phyloP scores from a whole-genome alignment of 2,888 invertebrate genomes.

The Nemoura dubitans region DNA sequence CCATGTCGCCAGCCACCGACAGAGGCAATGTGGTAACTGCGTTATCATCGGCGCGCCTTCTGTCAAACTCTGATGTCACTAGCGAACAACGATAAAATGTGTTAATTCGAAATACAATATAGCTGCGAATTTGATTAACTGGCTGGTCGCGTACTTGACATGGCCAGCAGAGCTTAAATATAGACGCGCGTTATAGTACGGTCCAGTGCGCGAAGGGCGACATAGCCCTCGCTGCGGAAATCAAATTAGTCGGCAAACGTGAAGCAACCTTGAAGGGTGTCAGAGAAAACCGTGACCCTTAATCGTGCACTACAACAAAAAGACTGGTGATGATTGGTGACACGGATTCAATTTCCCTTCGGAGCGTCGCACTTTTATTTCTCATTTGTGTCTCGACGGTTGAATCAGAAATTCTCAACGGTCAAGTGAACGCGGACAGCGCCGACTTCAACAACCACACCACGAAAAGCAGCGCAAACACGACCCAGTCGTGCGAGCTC shows the following conservation, averaged over 20 bases:
- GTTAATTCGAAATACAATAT: neutral
- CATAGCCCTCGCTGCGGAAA: neutral
- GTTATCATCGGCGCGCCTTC: neutral
- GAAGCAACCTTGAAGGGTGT: neutral
- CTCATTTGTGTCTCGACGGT: neutral
- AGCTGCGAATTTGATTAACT: neutral
- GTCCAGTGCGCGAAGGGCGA: neutral
- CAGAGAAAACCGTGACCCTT: neutral
- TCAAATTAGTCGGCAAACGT: neutral
- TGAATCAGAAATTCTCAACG: neutral
- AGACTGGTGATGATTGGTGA: neutral
- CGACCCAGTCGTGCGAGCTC: conserved; percentile 32
- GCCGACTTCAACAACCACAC: neutral
- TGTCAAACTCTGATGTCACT: conserved; percentile 17
- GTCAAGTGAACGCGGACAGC: neutral
- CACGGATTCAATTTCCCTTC: neutral
- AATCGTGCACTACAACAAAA: neutral
- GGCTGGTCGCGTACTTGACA: neutral
- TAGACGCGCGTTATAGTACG: too few relatives aligned
- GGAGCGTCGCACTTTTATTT: neutral
- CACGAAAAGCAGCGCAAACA: too few relatives aligned
- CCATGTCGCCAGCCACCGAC: neutral
- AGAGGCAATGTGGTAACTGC: neutral
- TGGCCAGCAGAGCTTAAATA: too few relatives aligned
- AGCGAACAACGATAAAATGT: neutral